Evolutionary conservation across 1,140 invertebrate genomes (phyloP).

Genomic region (Sitophilus oryzae): DNA sequence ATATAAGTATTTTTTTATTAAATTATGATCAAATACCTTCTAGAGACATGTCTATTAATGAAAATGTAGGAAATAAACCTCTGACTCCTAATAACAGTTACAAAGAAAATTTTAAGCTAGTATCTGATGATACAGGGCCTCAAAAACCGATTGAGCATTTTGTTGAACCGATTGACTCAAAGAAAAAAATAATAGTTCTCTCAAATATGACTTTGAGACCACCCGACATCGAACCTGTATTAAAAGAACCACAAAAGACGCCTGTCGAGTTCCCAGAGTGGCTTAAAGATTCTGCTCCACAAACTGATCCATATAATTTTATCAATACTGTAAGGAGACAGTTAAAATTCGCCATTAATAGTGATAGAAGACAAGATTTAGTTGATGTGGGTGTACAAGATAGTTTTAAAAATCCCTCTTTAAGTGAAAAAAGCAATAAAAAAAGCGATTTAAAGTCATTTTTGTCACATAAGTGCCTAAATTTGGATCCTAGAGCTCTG

Average conservation of each 20-base stretch:
- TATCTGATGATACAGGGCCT: too few relatives aligned
- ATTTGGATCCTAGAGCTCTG: constrained; percentile 31
- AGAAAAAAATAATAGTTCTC: neutral
- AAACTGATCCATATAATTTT: constrained; percentile 40
- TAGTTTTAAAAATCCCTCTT: constrained; percentile 13
- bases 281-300: constrained; percentile 25
- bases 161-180: too few relatives aligned
- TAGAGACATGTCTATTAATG: too few relatives aligned
- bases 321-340: constrained; percentile 42
- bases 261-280: constrained; percentile 15
- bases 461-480: constrained; percentile 29
- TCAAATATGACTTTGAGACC: constrained; percentile 10
- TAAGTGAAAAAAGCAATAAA: neutral
- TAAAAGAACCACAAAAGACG: neutral
- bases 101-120: too few relatives aligned
- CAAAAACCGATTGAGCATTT: too few relatives aligned
- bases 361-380: constrained; percentile 14
- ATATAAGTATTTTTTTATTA: too few relatives aligned
- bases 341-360: constrained; percentile 31
- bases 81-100: neutral
- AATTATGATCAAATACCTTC: too few relatives aligned
- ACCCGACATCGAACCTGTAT: too few relatives aligned
- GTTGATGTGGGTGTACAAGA: constrained; percentile 37
- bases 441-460: constrained; percentile 28
- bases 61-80: too few relatives aligned